Evolutionary conservation across 2,888 invertebrate species (phyloP), one percentile per base, ranked within the genome.

Genomic region (Pediacus dermestoides): DNA sequence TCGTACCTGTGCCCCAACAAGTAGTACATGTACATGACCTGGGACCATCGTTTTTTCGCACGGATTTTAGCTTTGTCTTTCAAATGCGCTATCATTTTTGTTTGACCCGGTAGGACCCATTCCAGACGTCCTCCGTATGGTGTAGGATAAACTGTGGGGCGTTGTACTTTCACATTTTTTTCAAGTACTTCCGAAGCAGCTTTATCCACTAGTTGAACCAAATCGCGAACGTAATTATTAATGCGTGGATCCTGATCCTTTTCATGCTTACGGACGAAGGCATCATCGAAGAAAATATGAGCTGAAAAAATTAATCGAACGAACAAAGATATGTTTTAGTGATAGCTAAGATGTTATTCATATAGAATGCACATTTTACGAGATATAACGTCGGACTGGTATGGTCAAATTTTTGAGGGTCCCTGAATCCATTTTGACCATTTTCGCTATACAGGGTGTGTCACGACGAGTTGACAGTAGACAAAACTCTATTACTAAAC

Each of bases 11-110:
- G 82, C 0, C 91, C 91, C 21, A 92, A 74, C 50, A 92, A 74
- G 61, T 90, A 92, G 69, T 91, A 92, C 91, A 92, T 91, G 69
- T 92, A 92, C 91, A 92, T 92, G 6, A 85, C 85, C 77, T 93
- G 93, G 31, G 91, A 91, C 93, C 93, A 94, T 41, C 94, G 77
- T 66, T 94, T 94, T 62, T 88, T 85, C 58, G 89, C 85, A 18
- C 93, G 76, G 34, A 94, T 92, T 64, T 88, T 87, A 11, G 80
- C 77, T 61, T 89, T 90, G 66, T 94, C 91, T 64, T 94, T 94
- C 40, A 94, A 71, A 65, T 94, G 93, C 4, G 85, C 88, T 47
- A 87, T 80, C 70, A 94, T 72, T 64, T 83, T 82, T 12, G 88
- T 90, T 55, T 85, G 83, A 0, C 91, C 91, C 0, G 92, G 92